These are phyloP conservation scores for Sebastes matsubarae DNA, from an alignment of 2,797 vertebrate species.

Conservation along the genomic window DNA sequence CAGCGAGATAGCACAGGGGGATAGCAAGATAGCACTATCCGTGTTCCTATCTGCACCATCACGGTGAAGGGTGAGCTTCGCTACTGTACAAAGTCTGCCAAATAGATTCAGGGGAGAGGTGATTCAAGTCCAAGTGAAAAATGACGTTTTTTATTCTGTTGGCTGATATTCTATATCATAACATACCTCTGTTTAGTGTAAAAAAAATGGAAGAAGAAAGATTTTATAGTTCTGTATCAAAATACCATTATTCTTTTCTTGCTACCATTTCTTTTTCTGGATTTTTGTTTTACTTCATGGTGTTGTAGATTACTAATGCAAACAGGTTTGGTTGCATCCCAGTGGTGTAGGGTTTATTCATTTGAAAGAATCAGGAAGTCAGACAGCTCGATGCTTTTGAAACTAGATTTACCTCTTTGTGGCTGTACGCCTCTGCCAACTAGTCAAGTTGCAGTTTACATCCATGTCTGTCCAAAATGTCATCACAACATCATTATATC, in stretches of 20 bases:
- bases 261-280: background rate
- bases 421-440: background rate
- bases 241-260: background rate
- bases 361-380: background rate
- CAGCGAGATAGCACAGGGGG: slow-evolving; percentile 66
- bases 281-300: background rate
- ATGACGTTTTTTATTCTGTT: slow-evolving; percentile 21
- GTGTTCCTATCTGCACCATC: slow-evolving; percentile 50
- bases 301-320: background rate
- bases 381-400: background rate
- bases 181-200: background rate
- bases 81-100: slow-evolving; percentile 46
- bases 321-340: background rate
- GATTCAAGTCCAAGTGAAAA: slow-evolving; percentile 27
- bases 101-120: slow-evolving; percentile 6
- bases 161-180: background rate
- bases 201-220: background rate
- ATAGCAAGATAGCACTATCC: slow-evolving; percentile 66
- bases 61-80: slow-evolving; percentile 18
- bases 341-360: background rate
- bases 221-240: background rate
- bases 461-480: background rate
- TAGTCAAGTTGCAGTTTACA: background rate
- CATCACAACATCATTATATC: background rate
- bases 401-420: background rate